phyloP scores from a whole-genome alignment of 2,888 invertebrate species.

The Heteromurus nitidus region DNA sequence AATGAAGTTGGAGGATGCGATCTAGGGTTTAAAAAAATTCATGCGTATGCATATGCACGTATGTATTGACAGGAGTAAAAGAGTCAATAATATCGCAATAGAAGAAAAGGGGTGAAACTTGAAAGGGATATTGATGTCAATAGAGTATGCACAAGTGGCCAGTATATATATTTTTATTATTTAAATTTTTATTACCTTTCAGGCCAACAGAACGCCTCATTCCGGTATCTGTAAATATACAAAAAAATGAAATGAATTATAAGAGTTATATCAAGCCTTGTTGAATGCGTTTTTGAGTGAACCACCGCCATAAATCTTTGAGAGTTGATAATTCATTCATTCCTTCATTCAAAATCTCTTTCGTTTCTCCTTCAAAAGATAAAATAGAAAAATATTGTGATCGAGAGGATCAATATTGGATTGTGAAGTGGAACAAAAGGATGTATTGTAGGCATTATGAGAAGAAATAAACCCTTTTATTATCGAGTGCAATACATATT shows the following conservation, averaged over 20 bases:
- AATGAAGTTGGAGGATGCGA: background rate
- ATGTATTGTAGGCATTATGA: too few relatives aligned
- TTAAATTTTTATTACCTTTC: constrained; percentile 81
- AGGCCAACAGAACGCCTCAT: constrained; percentile 91
- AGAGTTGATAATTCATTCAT: constrained; percentile 46
- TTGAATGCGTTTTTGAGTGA: background rate
- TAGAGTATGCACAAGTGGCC: constrained; percentile 1
- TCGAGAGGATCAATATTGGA: constrained; percentile 21
- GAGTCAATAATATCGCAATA: constrained; percentile 54
- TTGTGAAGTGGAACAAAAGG: too few relatives aligned
- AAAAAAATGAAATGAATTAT: constrained; percentile 54
- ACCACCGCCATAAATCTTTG: constrained; percentile 52
- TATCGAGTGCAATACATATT: too few relatives aligned
- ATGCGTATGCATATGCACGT: background rate
- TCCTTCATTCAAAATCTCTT: too few relatives aligned
- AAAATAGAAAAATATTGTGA: constrained; percentile 58
- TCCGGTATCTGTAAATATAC: constrained; percentile 86
- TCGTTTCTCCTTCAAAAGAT: too few relatives aligned
- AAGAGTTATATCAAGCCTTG: too few relatives aligned
- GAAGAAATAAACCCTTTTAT: too few relatives aligned
- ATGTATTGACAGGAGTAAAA: constrained; percentile 34
- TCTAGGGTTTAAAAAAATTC: background rate
- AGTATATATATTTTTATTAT: constrained; percentile 27
- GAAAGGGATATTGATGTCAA: constrained; percentile 9
- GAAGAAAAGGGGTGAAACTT: constrained; percentile 31